Evolutionary conservation across 2,797 vertebrate species (phyloP), one percentile per base, ranked within the genome.

Genomic region (Bradypodion pumilum): DNA sequence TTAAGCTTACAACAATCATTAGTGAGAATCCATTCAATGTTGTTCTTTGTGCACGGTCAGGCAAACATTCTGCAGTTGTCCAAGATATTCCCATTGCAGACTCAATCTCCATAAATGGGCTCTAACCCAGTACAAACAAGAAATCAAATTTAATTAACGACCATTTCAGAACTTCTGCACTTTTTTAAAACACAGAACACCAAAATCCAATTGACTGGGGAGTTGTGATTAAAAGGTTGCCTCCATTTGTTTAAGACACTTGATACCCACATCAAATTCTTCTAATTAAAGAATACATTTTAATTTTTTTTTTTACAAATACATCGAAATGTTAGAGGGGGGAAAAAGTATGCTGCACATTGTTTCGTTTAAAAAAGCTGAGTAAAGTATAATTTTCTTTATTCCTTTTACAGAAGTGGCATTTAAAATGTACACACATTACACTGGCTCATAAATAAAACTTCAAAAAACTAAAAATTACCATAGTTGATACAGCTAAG

Each of bases 391-490:
- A 81, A 77, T 85, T 85, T 84, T 85, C 84, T 85, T 85, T 85
- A 85, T 85, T 85, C 84, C 84, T 85, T 85, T 77, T 85, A 85
- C 84, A 85, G 84, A 81, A 85, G 84, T 85, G 84, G 79, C 76
- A 85, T 85, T 85, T 85, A 85, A 85, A 85, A 85, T 85, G 84
- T 85, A 85, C 84, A 85, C 84, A 85, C 84, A 85, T 85, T 85
- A 85, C 84, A 85, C 84, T 81, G 84, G 84, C 91, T 83, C 86
- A 93, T 82, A 91, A 90, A 87, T 89, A 85, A 21, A 79, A 78
- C 74, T 89, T 82, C 63, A 89, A 93, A 92, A 91, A 90, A 81
- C 86, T 78, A 76, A 88, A 91, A 89, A 87, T 87, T 84, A 59
- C 32, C 70, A 91, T 70, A 87, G 88, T 42, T 46, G 66, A 87